Percentiles rank a stretch among this genome's conserved stretches.
Evolutionary conservation across 2,888 invertebrate genomes (phyloP).

Genomic region (Cyclophora albipunctata): DNA sequence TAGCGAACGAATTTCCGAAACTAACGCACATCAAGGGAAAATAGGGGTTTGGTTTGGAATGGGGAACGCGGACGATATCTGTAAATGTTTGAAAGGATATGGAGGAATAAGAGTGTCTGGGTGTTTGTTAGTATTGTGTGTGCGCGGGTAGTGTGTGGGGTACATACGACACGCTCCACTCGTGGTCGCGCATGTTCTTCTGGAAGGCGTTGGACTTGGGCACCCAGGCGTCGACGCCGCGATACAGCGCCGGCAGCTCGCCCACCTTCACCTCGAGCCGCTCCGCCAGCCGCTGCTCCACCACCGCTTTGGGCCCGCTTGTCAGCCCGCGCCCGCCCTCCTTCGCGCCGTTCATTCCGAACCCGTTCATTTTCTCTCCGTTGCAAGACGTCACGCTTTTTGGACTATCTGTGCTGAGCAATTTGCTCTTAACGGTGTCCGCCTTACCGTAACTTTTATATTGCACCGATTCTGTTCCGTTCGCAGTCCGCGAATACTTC

Average conservation of each 20-base stretch:
- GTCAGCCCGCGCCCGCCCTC: slow-evolving; percentile 56
- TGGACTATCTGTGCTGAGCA: slow-evolving; percentile 67
- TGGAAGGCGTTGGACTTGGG: slow-evolving; percentile 79
- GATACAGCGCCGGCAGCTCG: slow-evolving; percentile 81
- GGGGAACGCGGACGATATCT: too few species aligned
- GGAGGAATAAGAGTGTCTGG: neutral
- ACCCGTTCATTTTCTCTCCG: slow-evolving; percentile 63
- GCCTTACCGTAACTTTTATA: slow-evolving; percentile 68
- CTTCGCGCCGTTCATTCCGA: slow-evolving; percentile 36
- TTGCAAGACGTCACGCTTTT: slow-evolving; percentile 69
- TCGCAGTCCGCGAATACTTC: slow-evolving; percentile 71
- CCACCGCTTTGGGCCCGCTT: slow-evolving; percentile 60
- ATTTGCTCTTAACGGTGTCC: slow-evolving; percentile 70
- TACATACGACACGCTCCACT: slow-evolving; percentile 77
- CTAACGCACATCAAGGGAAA: too few species aligned
- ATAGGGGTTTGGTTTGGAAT: too few species aligned
- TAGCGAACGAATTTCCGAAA: too few species aligned
- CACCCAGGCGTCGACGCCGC: slow-evolving; percentile 83
- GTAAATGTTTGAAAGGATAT: too few species aligned
- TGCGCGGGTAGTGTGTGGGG: slow-evolving; percentile 16
- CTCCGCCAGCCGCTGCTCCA: slow-evolving; percentile 67
- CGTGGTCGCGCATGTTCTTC: slow-evolving; percentile 74
- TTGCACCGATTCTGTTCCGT: slow-evolving; percentile 69
- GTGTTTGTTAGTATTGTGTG: slow-evolving; percentile 36
- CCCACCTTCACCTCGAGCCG: slow-evolving; percentile 71